Evolutionary conservation across 2,888 invertebrate genomes (phyloP).

Genomic region (Dioctria rufipes): DNA sequence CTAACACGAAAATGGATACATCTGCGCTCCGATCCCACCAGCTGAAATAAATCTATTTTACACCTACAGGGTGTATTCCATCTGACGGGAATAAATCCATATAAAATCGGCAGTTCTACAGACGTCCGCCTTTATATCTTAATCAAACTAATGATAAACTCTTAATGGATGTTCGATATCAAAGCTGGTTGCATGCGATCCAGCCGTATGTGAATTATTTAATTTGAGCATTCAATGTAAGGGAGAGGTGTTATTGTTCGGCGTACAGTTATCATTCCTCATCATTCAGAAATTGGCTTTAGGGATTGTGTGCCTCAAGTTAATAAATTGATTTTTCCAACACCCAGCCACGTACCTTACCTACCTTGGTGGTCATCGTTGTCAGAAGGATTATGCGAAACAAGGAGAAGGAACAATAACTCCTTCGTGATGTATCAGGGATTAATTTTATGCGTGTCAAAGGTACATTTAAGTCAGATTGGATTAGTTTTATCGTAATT

Average conservation of each 20-base stretch:
- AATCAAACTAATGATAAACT: slow-evolving; percentile 53
- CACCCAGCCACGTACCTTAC: slow-evolving; percentile 5
- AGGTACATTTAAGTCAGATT: slow-evolving; percentile 57
- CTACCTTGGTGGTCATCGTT: slow-evolving; percentile 25
- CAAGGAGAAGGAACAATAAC: slow-evolving; percentile 37
- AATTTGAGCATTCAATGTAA: slow-evolving; percentile 50
- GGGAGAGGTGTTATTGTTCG: slow-evolving; percentile 51
- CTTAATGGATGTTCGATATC: slow-evolving; percentile 44
- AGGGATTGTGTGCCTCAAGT: slow-evolving; percentile 42
- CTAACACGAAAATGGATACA: too few species aligned
- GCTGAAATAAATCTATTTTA: slow-evolving; percentile 33
- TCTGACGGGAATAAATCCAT: slow-evolving; percentile 19
- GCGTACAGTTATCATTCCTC: slow-evolving; percentile 29
- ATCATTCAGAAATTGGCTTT: slow-evolving; percentile 35
- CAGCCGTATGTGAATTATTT: slow-evolving; percentile 50
- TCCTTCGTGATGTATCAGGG: slow-evolving; percentile 48
- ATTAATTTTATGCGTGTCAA: slow-evolving; percentile 60
- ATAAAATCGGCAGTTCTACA: slow-evolving; percentile 18
- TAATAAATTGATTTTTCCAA: slow-evolving; percentile 53
- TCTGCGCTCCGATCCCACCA: neutral
- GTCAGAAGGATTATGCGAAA: slow-evolving; percentile 33
- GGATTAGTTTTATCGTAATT: slow-evolving; percentile 58
- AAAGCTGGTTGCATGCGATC: slow-evolving; percentile 37
- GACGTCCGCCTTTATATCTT: slow-evolving; percentile 44
- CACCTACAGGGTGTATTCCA: slow-evolving; percentile 38